phyloP scores from a whole-genome alignment of 2,888 invertebrate genomes.

The Tetramorium bicarinatum region DNA sequence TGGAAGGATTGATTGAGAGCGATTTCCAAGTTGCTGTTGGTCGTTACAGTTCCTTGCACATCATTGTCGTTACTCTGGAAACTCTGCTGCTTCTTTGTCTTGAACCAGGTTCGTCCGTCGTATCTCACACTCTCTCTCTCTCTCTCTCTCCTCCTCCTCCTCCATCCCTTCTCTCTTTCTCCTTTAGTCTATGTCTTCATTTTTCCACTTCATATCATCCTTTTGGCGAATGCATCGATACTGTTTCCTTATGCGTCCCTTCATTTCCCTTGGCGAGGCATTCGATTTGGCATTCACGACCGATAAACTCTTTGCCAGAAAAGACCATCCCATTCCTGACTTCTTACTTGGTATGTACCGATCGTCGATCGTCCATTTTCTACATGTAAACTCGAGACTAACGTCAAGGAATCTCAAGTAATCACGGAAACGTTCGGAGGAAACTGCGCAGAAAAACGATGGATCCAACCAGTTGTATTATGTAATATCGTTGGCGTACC shows the following conservation, averaged over 20 bases:
- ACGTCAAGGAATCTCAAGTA: constrained; percentile 52
- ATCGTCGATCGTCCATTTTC: constrained; percentile 63
- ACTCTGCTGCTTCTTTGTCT: constrained; percentile 74
- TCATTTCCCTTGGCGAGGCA: constrained; percentile 65
- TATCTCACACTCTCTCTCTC: background rate
- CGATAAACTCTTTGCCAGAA: constrained; percentile 77
- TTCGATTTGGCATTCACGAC: constrained; percentile 82
- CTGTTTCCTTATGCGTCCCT: constrained; percentile 22
- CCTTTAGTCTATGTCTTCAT: constrained; percentile 22
- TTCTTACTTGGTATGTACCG: constrained; percentile 50
- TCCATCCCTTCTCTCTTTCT: background rate
- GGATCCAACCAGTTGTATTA: constrained; percentile 45
- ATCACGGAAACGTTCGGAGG: constrained; percentile 52
- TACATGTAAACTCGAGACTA: constrained; percentile 32
- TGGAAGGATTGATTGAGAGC: constrained; percentile 58
- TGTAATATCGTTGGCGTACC: constrained; percentile 51
- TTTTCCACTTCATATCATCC: background rate
- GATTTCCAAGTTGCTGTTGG: constrained; percentile 62
- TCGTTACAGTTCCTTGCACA: constrained; percentile 75
- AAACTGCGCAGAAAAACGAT: constrained; percentile 5
- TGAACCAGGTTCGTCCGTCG: constrained; percentile 27
- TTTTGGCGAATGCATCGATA: constrained; percentile 18
- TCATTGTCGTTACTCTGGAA: constrained; percentile 72
- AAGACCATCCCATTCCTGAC: constrained; percentile 53
- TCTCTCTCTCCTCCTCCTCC: background rate